Evolutionary conservation across 2,797 vertebrate species (phyloP).

Genomic region (Sebastiscus tertius): DNA sequence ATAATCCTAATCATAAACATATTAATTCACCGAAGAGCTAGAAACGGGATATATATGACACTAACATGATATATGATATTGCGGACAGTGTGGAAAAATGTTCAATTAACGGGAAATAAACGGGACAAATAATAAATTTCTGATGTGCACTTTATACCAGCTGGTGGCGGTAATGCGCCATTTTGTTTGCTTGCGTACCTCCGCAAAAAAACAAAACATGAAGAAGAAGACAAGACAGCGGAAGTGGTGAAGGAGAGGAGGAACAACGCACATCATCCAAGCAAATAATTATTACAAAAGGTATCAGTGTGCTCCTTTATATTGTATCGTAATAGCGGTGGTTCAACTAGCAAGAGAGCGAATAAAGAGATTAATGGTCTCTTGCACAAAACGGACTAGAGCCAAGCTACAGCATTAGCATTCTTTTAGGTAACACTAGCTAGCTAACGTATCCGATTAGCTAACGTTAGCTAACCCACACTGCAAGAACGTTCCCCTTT

Average conservation of each 20-base stretch:
- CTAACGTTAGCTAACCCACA: conserved; percentile 1
- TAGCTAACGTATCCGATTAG: conserved; percentile 8
- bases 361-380: rapidly evolving
- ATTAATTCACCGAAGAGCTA: neutral
- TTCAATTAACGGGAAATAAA: neutral
- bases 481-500: neutral
- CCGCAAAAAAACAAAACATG: neutral
- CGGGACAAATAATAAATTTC: neutral
- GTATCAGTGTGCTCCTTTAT: neutral
- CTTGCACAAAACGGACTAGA: rapidly evolving
- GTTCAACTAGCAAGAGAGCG: rapidly evolving
- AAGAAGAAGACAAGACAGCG: conserved; percentile 12
- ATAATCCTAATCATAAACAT: neutral
- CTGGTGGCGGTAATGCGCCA: conserved; percentile 4
- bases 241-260: neutral
- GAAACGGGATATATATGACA: neutral
- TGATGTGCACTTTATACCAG: neutral
- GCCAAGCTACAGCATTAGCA: no score
- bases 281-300: neutral
- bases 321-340: rapidly evolving
- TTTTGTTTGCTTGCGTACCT: neutral
- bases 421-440: neutral
- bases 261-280: neutral
- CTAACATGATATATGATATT: neutral
- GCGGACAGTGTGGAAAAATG: neutral